Base-by-base conservation (phyloP, 2,888 invertebrate genomes). In the Macrophya alboannulata region DNA sequence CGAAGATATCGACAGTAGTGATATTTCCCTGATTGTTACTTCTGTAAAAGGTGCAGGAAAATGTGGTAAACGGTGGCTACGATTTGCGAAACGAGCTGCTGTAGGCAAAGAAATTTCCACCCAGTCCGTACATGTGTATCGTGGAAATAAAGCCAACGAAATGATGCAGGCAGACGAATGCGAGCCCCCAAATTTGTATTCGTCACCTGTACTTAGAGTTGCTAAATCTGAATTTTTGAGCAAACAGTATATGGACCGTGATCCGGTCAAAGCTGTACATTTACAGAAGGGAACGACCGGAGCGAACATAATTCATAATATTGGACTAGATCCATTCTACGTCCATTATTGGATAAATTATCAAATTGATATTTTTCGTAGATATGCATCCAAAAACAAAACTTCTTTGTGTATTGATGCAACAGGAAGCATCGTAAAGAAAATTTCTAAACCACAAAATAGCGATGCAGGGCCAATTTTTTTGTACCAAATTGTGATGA, bases 281-380 rank as follows among this genome's bases (percentile, higher is more conserved):
- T 84, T 86, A 45, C 21, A 86, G 37, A 71, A 85, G 6, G n/a
- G 59, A 10, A 48, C 40, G 4, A 77, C 48, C 12, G 85, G 83
- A 62, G 51, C 81, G n/a, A 77, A 85, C 25, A 85, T 86, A 45
- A 86, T 88, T 37, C 86, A 86, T 48, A 85, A 86, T 71, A 85
- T 88, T n/a, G 86, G 85, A 45, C 25, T 86, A 1, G 84, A 87
- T 45, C 88, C 87, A 12, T 89, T 88, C 65, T 86, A 59, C 15
- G 85, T 88, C 0, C 84, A 87, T 48, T 89, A 88, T 31, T 87
- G 86, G 84, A 82, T 86, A 2, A 76, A 85, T 8, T 84, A 86
- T 25, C 88, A 89, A 84, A 43, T 87, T 0, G 84, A 88, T 37
- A 74, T 87, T 21, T 87, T 85, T n/a, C 83, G 86, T 62, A 86